Base-by-base conservation (phyloP, 2,888 invertebrate species). In the Oligia fasciuncula region DNA sequence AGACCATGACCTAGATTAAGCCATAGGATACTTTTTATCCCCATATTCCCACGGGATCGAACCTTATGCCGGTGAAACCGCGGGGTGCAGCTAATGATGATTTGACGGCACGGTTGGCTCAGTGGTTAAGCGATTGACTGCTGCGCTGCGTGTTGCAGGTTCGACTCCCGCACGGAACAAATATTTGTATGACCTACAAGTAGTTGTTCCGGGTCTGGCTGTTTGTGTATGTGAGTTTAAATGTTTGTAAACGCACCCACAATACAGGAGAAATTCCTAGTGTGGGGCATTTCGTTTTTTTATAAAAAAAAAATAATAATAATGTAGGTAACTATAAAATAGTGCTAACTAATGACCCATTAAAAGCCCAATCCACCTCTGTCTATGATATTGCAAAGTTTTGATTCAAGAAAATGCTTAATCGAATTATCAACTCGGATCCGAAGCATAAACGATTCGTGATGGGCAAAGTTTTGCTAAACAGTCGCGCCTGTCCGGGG, bases 401-500 rank as follows among this genome's bases (percentile, higher is more conserved):
- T 73, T 62, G 76, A 82, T 77, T 75, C 71, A 78, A 81, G 80
- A 84, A 84, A 83, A 83, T 75, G 66, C 73, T 87, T 82, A 82
- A 87, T 81, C 76, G 79, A 87, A 85, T 87, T 84, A 88, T 82
- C 72, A 85, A 85, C 73, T 78, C 40, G 11, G 76, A 77, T 73
- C 65, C 81, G 67, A 75, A 74, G 83, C 86, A 85, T 87, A 90
- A 90, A 86, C 86, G 85, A 81, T 89, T 85, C 75, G 81, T 89
- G 90, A 90, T 89, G 86, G 85, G 73, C 73, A 86, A 90, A 91
- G 85, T 89, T 88, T 76, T 23, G 77, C 76, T 76, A 79, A 89
- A 82, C 89, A 85, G 81, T 81, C 40, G 73, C 76, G 78, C 70
- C 68, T 62, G 74, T 80, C 73, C 73, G 43, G 46, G 19, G 81